A percentile compares a stretch with the other conserved stretches of the same genome.
Evolutionary conservation across 1,140 invertebrate genomes (phyloP).

Genomic region (Bathynomus jamesi): DNA sequence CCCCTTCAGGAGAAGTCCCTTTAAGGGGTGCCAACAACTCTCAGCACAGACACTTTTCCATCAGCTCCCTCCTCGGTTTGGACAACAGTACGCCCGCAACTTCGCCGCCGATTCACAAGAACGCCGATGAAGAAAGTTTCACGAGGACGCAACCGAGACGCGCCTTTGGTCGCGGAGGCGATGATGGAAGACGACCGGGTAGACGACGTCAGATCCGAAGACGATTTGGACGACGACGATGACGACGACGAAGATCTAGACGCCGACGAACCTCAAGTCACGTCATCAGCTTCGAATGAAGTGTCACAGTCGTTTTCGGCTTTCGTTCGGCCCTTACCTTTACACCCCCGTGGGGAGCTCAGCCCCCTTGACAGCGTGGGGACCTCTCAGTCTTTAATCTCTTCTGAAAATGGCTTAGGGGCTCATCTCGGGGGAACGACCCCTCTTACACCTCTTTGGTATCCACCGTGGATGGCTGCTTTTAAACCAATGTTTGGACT

Average conservation of each 20-base stretch:
- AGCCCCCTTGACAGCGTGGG: background rate
- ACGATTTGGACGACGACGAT: constrained; percentile 19
- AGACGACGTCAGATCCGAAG: constrained; percentile 18
- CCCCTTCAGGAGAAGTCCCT: background rate
- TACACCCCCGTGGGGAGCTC: constrained; percentile 4
- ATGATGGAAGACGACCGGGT: constrained; percentile 5
- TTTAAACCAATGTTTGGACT: constrained; percentile 35
- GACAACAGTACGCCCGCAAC: constrained; percentile 3
- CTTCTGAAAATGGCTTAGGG: background rate
- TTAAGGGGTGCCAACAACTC: background rate
- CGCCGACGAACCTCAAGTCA: constrained; percentile 7
- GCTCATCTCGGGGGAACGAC: constrained; percentile 8
- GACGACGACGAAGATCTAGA: constrained; percentile 17
- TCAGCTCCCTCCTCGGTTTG: constrained; percentile 32
- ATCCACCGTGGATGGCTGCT: constrained; percentile 34
- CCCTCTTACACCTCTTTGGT: constrained; percentile 30
- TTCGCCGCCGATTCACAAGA: background rate
- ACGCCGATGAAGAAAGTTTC: background rate
- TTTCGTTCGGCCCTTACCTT: constrained; percentile 30
- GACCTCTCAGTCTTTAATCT: background rate
- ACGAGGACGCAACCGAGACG: background rate
- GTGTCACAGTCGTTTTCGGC: constrained; percentile 16
- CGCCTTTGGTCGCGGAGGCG: background rate
- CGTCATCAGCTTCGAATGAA: background rate
- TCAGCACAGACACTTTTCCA: constrained; percentile 23